A percentile compares a stretch with the other conserved stretches of the same genome.
phyloP scores from a whole-genome alignment of 2,113 vertebrate genomes.

The Neofelis nebulosa region DNA sequence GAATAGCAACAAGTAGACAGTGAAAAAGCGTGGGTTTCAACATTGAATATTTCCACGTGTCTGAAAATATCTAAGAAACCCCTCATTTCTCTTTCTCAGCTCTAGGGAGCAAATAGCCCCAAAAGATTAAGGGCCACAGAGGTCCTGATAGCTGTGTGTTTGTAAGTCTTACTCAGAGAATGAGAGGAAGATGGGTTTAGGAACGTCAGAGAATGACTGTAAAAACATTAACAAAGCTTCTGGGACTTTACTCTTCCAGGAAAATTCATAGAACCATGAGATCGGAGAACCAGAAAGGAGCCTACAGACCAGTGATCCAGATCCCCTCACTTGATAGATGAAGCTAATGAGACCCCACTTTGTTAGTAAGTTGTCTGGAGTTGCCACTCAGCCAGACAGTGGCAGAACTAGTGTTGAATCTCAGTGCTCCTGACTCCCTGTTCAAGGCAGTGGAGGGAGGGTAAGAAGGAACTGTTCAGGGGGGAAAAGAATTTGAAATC shows the following conservation, averaged over 20 bases:
- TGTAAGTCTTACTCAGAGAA: not conserved
- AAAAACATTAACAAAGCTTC: not conserved
- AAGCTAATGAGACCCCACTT: not conserved
- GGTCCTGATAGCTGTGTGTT: not conserved
- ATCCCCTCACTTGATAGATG: not conserved
- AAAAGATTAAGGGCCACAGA: not conserved
- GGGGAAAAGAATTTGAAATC: not conserved
- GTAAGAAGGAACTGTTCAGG: not conserved
- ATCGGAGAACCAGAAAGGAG: not conserved
- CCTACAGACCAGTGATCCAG: no score
- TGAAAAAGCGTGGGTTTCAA: not conserved
- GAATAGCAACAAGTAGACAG: not conserved
- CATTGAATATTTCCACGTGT: not conserved
- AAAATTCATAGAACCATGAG: not conserved
- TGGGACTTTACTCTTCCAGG: not conserved
- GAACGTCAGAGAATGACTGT: not conserved
- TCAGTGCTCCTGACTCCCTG: rapidly evolving
- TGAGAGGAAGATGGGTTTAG: not conserved
- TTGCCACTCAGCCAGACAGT: not conserved
- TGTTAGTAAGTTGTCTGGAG: not conserved
- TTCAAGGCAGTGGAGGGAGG: not conserved
- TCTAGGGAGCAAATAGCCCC: not conserved
- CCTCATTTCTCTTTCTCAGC: not conserved
- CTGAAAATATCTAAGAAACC: not conserved
- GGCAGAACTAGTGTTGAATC: not conserved